phyloP scores from a whole-genome alignment of 2,888 invertebrate species.

The Drosophila pegasa region DNA sequence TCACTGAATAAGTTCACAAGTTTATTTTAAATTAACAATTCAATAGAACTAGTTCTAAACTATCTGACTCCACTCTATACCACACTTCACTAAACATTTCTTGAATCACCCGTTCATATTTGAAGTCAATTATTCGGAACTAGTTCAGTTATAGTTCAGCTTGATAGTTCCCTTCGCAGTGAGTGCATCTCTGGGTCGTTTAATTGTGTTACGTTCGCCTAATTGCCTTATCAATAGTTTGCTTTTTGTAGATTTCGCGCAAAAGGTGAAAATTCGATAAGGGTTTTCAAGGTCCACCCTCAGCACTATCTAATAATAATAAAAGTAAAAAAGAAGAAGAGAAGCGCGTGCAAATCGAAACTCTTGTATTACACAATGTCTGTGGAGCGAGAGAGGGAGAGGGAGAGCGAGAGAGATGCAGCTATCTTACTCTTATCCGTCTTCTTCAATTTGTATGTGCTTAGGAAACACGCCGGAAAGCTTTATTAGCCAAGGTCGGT shows the following conservation, averaged over 20 bases:
- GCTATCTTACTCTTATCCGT: not conserved
- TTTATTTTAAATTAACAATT: not conserved
- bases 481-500: conserved; percentile 75
- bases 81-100: too few species aligned
- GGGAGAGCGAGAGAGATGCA: not conserved
- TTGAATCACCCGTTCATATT: too few species aligned
- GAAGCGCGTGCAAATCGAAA: conserved; percentile 49
- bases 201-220: conserved; percentile 13
- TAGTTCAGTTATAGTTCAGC: too few species aligned
- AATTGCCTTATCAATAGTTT: conserved; percentile 32
- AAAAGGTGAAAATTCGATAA: conserved; percentile 83
- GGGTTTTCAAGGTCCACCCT: conserved; percentile 75
- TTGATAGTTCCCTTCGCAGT: not conserved
- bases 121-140: too few species aligned
- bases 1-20: not conserved
- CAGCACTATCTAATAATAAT: conserved; percentile 19
- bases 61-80: too few species aligned
- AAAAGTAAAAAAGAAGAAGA: too few species aligned
- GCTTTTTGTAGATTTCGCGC: conserved; percentile 68
- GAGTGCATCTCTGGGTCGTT: conserved; percentile 24
- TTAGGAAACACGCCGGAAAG: conserved; percentile 20
- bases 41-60: not conserved
- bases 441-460: not conserved
- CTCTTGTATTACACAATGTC: conserved; percentile 47
- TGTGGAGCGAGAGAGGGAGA: not conserved